These are phyloP conservation scores for Nomada hirtipes DNA, from an alignment of 2,888 invertebrate genomes.

Conservation along the genomic window DNA sequence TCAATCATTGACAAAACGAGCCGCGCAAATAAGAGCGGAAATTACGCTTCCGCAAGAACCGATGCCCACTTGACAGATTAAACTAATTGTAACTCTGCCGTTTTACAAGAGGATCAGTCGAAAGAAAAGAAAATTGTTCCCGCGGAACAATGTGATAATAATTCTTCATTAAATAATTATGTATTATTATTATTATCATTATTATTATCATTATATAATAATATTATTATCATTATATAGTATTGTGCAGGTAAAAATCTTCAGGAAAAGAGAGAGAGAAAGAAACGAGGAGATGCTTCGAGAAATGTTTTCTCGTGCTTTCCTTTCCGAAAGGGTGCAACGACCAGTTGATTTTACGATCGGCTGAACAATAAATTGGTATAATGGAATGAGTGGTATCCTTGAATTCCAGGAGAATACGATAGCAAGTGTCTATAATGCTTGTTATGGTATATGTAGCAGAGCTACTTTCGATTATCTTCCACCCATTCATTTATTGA, in stretches of 20 bases:
- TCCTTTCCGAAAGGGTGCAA: too few relatives aligned
- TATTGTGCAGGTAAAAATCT: too few relatives aligned
- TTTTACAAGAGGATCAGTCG: background rate
- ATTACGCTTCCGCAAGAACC: slow-evolving; percentile 32
- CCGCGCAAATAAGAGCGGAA: slow-evolving; percentile 35
- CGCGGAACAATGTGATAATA: background rate
- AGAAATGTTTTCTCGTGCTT: background rate
- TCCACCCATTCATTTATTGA: background rate
- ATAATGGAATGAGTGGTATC: background rate
- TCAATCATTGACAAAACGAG: slow-evolving; percentile 40
- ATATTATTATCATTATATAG: too few relatives aligned
- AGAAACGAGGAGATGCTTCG: too few relatives aligned
- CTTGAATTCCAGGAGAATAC: background rate
- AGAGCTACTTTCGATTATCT: background rate
- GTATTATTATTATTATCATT: too few relatives aligned
- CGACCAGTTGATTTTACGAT: too few relatives aligned
- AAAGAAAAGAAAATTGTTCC: background rate
- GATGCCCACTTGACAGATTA: background rate
- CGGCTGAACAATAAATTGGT: background rate
- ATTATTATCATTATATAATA: too few relatives aligned
- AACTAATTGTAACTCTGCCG: background rate
- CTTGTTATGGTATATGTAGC: background rate
- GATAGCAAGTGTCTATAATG: background rate
- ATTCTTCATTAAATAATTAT: too few relatives aligned
- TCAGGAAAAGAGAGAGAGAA: too few relatives aligned